phyloP scores from a whole-genome alignment of 2,797 vertebrate genomes.

The Cuniculus paca region DNA sequence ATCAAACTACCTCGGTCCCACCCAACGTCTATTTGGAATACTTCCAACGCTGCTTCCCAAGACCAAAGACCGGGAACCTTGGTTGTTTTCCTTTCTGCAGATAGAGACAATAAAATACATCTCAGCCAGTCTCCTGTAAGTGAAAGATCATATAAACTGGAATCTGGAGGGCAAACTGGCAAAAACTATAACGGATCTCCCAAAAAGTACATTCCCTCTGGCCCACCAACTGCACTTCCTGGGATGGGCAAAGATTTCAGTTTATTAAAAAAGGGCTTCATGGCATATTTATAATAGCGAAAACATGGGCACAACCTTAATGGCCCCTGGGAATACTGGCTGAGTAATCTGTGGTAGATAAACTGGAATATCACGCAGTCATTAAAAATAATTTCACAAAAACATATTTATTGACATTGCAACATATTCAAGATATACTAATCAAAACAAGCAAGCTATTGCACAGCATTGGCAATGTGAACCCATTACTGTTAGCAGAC shows the following conservation, averaged over 20 bases:
- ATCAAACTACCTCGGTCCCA: background rate
- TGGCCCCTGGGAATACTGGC: background rate
- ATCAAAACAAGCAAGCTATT: background rate
- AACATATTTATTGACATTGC: constrained; percentile 19
- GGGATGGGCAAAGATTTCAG: background rate
- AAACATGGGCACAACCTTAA: constrained; percentile 50
- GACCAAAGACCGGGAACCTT: background rate
- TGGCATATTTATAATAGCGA: constrained; percentile 42
- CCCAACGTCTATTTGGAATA: background rate
- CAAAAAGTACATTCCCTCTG: background rate
- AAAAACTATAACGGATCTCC: background rate
- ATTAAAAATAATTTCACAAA: background rate
- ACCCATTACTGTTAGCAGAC: background rate
- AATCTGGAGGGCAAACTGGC: background rate
- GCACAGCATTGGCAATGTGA: background rate
- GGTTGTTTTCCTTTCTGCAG: background rate
- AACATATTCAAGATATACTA: constrained; percentile 29
- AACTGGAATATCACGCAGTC: background rate
- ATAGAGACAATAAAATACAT: background rate
- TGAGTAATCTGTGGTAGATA: background rate
- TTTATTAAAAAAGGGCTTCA: constrained; percentile 35
- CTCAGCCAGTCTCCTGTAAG: background rate
- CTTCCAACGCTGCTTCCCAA: background rate
- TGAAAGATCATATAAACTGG: background rate
- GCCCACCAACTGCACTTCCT: background rate